Conservation (phyloP, 2,113 vertebrate species). For the Bubo bubo region DNA sequence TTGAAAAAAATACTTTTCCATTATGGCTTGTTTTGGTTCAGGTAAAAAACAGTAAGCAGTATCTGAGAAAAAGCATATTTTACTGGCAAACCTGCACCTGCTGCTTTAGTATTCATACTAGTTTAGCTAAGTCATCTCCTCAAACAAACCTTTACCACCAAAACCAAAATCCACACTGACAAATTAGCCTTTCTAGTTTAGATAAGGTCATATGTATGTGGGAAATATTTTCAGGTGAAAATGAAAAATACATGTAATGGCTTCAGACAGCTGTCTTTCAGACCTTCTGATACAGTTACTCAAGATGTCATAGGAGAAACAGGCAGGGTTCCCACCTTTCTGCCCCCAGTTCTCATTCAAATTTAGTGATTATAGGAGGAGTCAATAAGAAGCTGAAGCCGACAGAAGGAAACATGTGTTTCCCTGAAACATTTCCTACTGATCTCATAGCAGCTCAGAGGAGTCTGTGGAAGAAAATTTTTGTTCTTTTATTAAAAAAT, state of each 20-base stretch:
- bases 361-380: neutral
- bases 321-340: neutral
- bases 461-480: neutral
- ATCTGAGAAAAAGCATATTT: neutral
- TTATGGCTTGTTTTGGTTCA: neutral
- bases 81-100: neutral
- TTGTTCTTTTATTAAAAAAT: neutral
- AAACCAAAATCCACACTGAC: neutral
- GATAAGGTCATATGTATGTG: neutral
- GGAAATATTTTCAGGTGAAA: neutral
- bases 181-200: neutral
- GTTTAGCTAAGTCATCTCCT: neutral
- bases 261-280: neutral
- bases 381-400: neutral
- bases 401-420: neutral
- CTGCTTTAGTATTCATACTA: neutral
- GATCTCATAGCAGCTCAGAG: neutral
- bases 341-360: fast-evolving
- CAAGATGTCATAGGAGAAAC: neutral
- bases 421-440: neutral
- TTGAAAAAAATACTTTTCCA: neutral
- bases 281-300: neutral
- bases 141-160: neutral
- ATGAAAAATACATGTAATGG: neutral
- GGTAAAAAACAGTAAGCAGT: neutral